A percentile compares a stretch with the other conserved stretches of the same genome.
Evolutionary conservation across 2,113 vertebrate species (phyloP).

Genomic region (Anolis sagrei): DNA sequence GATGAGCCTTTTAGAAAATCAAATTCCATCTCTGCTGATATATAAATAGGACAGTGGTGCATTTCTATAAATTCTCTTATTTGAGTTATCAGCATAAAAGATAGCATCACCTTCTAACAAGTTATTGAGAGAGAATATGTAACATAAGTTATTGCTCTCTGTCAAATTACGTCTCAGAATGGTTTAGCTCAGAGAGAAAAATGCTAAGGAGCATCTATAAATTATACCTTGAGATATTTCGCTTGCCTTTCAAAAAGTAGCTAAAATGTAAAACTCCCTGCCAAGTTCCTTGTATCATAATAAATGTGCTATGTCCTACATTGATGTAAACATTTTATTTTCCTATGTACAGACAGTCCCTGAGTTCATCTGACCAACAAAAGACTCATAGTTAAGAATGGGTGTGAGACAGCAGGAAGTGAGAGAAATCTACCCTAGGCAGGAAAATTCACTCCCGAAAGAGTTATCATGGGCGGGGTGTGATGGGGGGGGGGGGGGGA

Average conservation of each 20-base stretch:
- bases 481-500: no score
- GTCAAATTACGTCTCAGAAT: background rate
- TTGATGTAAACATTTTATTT: background rate
- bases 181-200: background rate
- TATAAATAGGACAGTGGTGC: background rate
- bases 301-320: background rate
- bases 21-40: background rate
- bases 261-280: background rate
- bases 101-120: fast-evolving
- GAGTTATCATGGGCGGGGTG: no score
- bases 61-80: constrained; percentile 1
- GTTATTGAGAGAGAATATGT: background rate
- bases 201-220: background rate
- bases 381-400: no score
- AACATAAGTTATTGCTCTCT: background rate
- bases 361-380: no score
- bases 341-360: background rate
- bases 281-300: background rate
- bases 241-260: background rate
- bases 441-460: no score
- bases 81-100: background rate
- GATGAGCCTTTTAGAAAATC: background rate
- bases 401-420: no score
- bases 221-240: background rate
- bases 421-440: no score